Conservation (phyloP, 2,113 vertebrate species). For the Numida meleagris region DNA sequence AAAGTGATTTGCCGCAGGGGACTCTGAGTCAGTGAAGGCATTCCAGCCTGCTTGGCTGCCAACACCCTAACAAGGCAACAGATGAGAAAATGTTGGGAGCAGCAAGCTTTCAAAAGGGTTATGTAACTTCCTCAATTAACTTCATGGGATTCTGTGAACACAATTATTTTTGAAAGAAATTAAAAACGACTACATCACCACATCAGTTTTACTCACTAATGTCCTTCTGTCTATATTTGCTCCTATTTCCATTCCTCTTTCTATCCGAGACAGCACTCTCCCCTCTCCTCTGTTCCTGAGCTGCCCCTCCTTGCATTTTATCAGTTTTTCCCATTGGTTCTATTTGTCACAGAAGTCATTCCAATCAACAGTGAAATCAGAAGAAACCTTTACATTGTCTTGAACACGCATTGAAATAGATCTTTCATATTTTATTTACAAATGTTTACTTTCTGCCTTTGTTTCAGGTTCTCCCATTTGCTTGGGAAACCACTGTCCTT, state of each 20-base stretch:
- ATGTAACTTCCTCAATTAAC: slow-evolving; percentile 46
- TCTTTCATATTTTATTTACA: neutral
- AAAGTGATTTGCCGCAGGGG: neutral
- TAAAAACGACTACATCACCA: neutral
- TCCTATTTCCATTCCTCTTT: neutral
- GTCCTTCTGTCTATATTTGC: neutral
- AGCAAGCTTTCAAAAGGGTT: slow-evolving; percentile 22
- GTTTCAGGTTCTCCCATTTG: neutral
- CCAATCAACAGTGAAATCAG: neutral
- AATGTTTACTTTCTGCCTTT: neutral
- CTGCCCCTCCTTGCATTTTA: neutral
- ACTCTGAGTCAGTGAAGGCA: slow-evolving; percentile 45
- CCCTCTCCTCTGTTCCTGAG: neutral
- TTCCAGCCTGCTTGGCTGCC: neutral
- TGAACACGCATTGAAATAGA: slow-evolving; percentile 9
- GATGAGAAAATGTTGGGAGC: slow-evolving; percentile 36
- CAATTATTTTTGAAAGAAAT: neutral
- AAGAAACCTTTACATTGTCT: neutral
- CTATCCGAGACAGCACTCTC: neutral
- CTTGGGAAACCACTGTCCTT: neutral
- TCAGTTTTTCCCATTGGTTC: neutral
- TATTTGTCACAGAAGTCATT: neutral
- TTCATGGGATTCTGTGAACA: neutral
- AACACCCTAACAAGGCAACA: neutral
- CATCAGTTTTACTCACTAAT: neutral